These are phyloP conservation scores for Antrozous pallidus DNA, from an alignment of 2,797 vertebrate species.

Conservation along the genomic window DNA sequence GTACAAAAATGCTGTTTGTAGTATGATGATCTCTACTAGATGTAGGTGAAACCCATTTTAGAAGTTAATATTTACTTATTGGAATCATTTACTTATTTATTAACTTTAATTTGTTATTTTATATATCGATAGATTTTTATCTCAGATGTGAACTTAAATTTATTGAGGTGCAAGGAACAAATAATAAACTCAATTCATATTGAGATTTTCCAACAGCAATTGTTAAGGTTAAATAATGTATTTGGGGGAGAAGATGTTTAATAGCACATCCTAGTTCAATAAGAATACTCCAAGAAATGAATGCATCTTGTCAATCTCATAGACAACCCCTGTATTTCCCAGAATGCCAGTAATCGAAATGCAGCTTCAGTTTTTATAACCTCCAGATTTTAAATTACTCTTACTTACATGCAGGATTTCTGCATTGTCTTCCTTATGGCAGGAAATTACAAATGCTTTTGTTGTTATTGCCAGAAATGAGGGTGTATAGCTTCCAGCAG, in stretches of 20 bases:
- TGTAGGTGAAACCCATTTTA: neutral
- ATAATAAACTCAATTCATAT: neutral
- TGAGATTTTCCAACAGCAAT: neutral
- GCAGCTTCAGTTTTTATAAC: neutral
- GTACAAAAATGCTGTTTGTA: neutral
- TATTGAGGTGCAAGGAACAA: neutral
- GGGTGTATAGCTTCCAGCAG: constrained; percentile 20
- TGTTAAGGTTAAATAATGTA: neutral
- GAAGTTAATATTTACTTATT: neutral
- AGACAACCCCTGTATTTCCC: neutral
- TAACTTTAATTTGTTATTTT: constrained; percentile 20
- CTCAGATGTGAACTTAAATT: neutral
- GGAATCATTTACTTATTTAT: neutral
- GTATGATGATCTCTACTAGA: neutral
- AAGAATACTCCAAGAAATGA: constrained; percentile 5
- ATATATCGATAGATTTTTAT: neutral
- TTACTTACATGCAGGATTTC: constrained; percentile 1
- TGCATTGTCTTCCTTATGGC: constrained; percentile 4
- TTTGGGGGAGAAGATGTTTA: neutral
- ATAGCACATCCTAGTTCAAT: neutral
- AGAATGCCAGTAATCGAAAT: neutral
- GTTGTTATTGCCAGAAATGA: constrained; percentile 44
- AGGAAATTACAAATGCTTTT: constrained; percentile 45
- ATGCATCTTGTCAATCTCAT: neutral
- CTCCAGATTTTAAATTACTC: constrained; percentile 18